Conservation (phyloP, 2,797 vertebrate genomes). For the Paratrypauchen microcephalus region DNA sequence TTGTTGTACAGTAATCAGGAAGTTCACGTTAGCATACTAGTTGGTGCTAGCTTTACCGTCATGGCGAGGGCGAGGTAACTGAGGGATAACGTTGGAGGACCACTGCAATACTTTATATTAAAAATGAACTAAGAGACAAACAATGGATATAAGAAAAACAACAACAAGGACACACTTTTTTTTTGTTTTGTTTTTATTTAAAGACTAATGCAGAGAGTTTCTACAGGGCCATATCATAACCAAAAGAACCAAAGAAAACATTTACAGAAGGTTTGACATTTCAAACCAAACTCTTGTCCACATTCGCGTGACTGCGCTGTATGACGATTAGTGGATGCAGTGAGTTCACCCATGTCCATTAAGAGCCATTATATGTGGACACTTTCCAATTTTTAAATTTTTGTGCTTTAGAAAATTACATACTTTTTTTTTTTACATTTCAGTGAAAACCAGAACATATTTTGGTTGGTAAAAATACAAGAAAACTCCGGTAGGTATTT, state of each 20-base stretch:
- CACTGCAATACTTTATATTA: too few relatives aligned
- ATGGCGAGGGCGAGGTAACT: too few relatives aligned
- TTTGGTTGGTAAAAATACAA: conserved; percentile 74
- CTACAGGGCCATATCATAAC: conserved; percentile 81
- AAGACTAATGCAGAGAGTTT: conserved; percentile 82
- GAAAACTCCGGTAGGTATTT: conserved; percentile 68
- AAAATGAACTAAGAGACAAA: too few relatives aligned
- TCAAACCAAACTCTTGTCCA: conserved; percentile 60
- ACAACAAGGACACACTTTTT: conserved; percentile 36
- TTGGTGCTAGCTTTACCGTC: too few relatives aligned
- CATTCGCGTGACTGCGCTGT: conserved; percentile 48
- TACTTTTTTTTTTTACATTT: conserved; percentile 64
- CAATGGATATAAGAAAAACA: neutral
- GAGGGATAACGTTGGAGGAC: too few relatives aligned
- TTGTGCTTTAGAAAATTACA: conserved; percentile 78
- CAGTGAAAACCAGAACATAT: conserved; percentile 73
- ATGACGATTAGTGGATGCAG: conserved; percentile 33
- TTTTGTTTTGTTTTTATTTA: conserved; percentile 81
- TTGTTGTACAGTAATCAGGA: too few relatives aligned
- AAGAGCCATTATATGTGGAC: conserved; percentile 29
- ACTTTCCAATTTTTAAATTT: conserved; percentile 48
- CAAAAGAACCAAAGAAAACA: conserved; percentile 76
- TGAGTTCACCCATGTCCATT: conserved; percentile 47
- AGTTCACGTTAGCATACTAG: too few relatives aligned
- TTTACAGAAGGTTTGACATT: conserved; percentile 76